phyloP scores from a whole-genome alignment of 2,797 vertebrate genomes.

The Spondyliosoma cantharus region DNA sequence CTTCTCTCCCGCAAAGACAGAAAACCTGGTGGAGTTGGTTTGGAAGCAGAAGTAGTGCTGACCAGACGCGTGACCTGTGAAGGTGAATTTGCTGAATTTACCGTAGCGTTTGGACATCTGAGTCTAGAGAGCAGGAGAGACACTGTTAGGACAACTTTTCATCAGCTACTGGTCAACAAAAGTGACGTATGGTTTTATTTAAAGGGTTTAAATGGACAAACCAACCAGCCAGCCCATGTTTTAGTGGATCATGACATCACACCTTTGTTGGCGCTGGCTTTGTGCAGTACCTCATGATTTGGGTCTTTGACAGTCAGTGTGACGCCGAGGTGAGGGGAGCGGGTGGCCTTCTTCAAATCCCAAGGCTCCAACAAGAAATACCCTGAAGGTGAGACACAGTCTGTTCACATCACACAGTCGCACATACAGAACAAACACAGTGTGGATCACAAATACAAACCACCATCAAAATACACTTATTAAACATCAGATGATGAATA shows the following conservation, averaged over 20 bases:
- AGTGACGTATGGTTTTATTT: neutral
- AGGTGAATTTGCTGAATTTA: conserved; percentile 88
- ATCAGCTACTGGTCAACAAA: neutral
- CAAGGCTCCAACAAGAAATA: conserved; percentile 90
- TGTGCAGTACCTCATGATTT: conserved; percentile 83
- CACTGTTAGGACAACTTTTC: neutral
- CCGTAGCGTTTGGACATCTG: conserved; percentile 89
- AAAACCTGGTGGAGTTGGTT: conserved; percentile 90
- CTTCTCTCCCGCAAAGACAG: conserved; percentile 85
- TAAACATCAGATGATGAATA: too few relatives aligned
- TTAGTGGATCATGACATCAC: neutral
- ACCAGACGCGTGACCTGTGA: conserved; percentile 88
- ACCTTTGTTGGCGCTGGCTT: conserved; percentile 12
- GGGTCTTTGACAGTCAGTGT: conserved; percentile 88
- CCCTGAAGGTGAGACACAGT: conserved; percentile 76
- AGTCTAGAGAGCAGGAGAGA: conserved; percentile 75
- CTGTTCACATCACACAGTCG: conserved; percentile 1
- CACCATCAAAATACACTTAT: too few relatives aligned
- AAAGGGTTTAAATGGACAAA: conserved; percentile 17
- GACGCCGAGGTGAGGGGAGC: conserved; percentile 89
- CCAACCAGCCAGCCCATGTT: conserved; percentile 4
- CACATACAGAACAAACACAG: too few relatives aligned
- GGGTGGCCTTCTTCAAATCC: conserved; percentile 75
- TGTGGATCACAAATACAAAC: too few relatives aligned
- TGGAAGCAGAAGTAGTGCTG: conserved; percentile 91